Conservation (phyloP, 2,888 invertebrate species). For the Tachina lurida region DNA sequence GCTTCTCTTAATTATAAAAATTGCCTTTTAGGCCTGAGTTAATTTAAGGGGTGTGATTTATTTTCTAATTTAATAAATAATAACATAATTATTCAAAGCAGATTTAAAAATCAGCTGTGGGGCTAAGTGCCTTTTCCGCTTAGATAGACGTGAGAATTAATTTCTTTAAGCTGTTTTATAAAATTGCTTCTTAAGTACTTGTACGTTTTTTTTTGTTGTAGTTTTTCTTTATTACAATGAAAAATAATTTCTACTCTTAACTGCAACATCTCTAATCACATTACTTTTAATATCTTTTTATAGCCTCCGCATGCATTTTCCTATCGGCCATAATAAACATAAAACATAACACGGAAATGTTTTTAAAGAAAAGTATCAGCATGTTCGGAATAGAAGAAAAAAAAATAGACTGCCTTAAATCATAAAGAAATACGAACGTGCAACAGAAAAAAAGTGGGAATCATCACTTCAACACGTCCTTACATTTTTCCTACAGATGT, state of each 20-base stretch:
- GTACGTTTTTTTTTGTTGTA: neutral
- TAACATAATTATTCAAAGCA: too few relatives aligned
- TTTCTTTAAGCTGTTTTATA: too few relatives aligned
- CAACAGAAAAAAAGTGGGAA: constrained; percentile 52
- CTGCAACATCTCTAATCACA: neutral
- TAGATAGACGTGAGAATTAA: too few relatives aligned
- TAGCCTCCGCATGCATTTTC: constrained; percentile 22
- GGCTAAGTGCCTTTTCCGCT: too few relatives aligned
- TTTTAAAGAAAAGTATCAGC: constrained; percentile 53
- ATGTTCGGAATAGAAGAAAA: constrained; percentile 21
- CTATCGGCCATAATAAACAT: constrained; percentile 49
- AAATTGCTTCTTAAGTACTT: too few relatives aligned
- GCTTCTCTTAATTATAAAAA: too few relatives aligned
- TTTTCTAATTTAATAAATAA: too few relatives aligned
- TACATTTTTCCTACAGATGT: constrained; percentile 62
- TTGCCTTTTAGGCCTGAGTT: too few relatives aligned
- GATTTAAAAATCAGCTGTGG: too few relatives aligned
- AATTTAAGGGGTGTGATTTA: too few relatives aligned
- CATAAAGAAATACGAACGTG: constrained; percentile 53
- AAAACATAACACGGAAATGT: constrained; percentile 63
- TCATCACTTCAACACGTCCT: constrained; percentile 72
- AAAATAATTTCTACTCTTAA: too few relatives aligned
- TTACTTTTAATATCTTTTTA: neutral
- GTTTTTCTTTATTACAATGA: neutral
- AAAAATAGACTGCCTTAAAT: constrained; percentile 53